Conservation (phyloP, 2,888 invertebrate genomes). For the Drosophila pegasa region DNA sequence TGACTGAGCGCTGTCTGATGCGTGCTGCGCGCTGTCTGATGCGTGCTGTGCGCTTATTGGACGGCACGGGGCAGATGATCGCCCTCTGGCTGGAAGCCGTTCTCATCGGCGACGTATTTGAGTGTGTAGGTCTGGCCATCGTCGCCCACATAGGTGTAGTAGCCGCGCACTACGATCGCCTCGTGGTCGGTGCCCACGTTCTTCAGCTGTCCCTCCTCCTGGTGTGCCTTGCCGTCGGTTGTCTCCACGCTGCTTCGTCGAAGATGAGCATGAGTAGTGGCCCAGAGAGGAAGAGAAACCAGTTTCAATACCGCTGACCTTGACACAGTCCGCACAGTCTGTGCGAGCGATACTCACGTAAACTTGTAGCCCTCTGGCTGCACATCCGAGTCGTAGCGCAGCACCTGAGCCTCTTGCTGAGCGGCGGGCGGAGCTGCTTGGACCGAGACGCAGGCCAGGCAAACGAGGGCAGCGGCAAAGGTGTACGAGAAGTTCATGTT, state of each 20-base stretch:
- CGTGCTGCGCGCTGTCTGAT: not conserved
- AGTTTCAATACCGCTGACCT: slow-evolving; percentile 44
- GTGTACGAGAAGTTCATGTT: slow-evolving; percentile 69
- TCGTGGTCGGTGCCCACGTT: slow-evolving; percentile 88
- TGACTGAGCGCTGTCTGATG: not conserved
- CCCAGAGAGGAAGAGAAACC: slow-evolving; percentile 32
- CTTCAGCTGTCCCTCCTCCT: slow-evolving; percentile 87
- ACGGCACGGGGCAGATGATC: slow-evolving; percentile 83
- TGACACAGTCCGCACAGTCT: slow-evolving; percentile 42
- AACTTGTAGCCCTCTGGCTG: slow-evolving; percentile 83
- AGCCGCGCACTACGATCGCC: slow-evolving; percentile 87
- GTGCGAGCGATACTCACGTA: slow-evolving; percentile 69
- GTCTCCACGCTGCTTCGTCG: slow-evolving; percentile 87
- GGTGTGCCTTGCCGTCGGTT: slow-evolving; percentile 87
- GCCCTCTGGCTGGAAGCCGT: slow-evolving; percentile 84
- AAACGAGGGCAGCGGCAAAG: slow-evolving; percentile 46
- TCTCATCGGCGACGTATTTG: slow-evolving; percentile 83
- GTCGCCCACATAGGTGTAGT: slow-evolving; percentile 87
- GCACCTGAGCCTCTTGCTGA: slow-evolving; percentile 86
- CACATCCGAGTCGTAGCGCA: slow-evolving; percentile 87
- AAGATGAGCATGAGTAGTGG: slow-evolving; percentile 6
- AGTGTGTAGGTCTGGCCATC: slow-evolving; percentile 87
- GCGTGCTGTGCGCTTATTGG: slow-evolving; percentile 39
- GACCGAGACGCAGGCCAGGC: slow-evolving; percentile 73
- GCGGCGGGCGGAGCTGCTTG: slow-evolving; percentile 79